Percentiles rank a stretch among this genome's conserved stretches.
These are phyloP conservation scores for Rambutsinella grinnellia DNA, from an alignment of 2,888 invertebrate species.

Conservation along the genomic window DNA sequence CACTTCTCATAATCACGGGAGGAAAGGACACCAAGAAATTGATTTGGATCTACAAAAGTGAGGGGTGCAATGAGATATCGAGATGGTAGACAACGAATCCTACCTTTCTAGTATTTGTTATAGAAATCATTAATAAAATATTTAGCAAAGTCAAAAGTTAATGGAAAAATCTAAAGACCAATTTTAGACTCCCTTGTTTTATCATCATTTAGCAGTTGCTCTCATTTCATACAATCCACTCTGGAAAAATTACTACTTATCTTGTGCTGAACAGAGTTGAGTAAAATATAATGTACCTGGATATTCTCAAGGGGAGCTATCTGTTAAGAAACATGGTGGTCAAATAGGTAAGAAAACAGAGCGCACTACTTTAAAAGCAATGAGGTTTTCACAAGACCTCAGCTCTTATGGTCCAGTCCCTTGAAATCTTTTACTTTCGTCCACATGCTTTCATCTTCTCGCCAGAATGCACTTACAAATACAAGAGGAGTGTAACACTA, in stretches of 20 bases:
- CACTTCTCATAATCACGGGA: not conserved
- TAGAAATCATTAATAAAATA: not conserved
- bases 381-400: too few relatives aligned
- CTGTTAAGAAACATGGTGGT: constrained; percentile 39
- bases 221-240: not conserved
- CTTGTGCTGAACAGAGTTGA: not conserved
- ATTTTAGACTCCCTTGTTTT: constrained; percentile 10
- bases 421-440: not conserved
- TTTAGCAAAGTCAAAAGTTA: not conserved
- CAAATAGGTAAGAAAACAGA: constrained; percentile 32
- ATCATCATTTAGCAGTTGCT: not conserved
- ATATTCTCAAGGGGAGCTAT: constrained; percentile 31
- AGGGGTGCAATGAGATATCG: not conserved
- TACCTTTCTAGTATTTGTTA: not conserved
- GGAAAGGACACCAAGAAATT: constrained; percentile 38
- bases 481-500: constrained; percentile 17
- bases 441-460: not conserved
- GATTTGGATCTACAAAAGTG: constrained; percentile 8
- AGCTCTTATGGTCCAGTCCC: not conserved
- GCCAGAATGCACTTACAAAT: constrained; percentile 22
- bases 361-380: too few relatives aligned
- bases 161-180: not conserved
- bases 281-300: constrained; percentile 34
- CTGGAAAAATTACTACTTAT: not conserved
- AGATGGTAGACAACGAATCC: not conserved